These are phyloP conservation scores for Drosophila virilis DNA, from an alignment of 1,140 invertebrate species.

Conservation along the genomic window DNA sequence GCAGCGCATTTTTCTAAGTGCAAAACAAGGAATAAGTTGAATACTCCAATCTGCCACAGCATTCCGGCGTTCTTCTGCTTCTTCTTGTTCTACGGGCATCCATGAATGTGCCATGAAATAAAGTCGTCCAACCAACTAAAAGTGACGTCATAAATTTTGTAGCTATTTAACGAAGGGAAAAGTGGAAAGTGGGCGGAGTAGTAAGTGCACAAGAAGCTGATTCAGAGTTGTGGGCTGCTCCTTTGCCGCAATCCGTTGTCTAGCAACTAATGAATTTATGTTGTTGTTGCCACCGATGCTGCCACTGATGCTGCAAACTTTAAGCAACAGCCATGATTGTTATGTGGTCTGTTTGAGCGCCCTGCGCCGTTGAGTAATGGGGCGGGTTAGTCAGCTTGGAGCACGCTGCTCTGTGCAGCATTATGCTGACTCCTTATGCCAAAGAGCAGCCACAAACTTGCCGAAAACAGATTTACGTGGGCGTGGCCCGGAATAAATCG, in stretches of 20 bases:
- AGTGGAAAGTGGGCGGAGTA: background rate
- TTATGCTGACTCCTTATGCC: slow-evolving; percentile 13
- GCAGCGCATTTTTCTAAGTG: slow-evolving; percentile 1
- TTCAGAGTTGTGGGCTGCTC: slow-evolving; percentile 1
- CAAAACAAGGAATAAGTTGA: slow-evolving; percentile 33
- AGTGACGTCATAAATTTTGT: slow-evolving; percentile 79
- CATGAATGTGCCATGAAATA: slow-evolving; percentile 15
- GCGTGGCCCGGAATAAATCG: slow-evolving; percentile 46
- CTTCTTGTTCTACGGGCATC: background rate
- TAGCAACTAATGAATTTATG: slow-evolving; percentile 77
- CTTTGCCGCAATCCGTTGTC: slow-evolving; percentile 51
- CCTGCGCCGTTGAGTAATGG: slow-evolving; percentile 6
- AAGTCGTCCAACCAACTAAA: slow-evolving; percentile 49
- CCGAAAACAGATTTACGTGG: slow-evolving; percentile 33
- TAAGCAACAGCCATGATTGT: slow-evolving; percentile 43
- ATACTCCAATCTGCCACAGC: slow-evolving; percentile 18
- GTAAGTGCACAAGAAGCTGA: slow-evolving; percentile 11
- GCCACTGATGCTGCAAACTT: slow-evolving; percentile 26
- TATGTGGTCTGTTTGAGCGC: slow-evolving; percentile 24
- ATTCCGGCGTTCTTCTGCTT: slow-evolving; percentile 8
- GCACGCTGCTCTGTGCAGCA: slow-evolving; percentile 2
- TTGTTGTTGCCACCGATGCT: slow-evolving; percentile 27
- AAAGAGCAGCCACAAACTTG: slow-evolving; percentile 41
- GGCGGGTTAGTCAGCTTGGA: background rate
- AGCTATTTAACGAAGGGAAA: slow-evolving; percentile 46